A percentile compares a stretch with the other conserved stretches of the same genome.
Evolutionary conservation across 2,888 invertebrate species (phyloP).

Genomic region (Trachelus tabidus): DNA sequence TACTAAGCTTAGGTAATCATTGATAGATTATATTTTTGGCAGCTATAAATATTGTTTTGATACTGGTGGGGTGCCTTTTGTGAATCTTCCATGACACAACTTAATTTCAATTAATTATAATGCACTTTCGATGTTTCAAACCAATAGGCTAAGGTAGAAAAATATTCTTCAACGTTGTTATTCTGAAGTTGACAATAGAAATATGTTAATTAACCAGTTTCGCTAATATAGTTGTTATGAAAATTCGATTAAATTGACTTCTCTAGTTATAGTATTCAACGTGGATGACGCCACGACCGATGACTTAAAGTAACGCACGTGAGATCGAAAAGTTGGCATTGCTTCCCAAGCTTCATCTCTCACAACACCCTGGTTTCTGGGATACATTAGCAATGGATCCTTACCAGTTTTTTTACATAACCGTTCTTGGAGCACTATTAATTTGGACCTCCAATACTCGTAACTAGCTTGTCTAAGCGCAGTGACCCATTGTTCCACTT

Average conservation of each 20-base stretch:
- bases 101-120: background rate
- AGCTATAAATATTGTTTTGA: background rate
- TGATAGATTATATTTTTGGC: background rate
- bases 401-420: conserved; percentile 77
- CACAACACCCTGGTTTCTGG: conserved; percentile 70
- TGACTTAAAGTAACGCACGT: conserved; percentile 49
- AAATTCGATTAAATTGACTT: conserved; percentile 54
- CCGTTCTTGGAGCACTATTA: conserved; percentile 75
- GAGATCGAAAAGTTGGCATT: conserved; percentile 55
- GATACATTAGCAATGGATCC: conserved; percentile 73
- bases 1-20: background rate
- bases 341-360: conserved; percentile 58
- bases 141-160: background rate
- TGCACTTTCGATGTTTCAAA: background rate
- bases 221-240: background rate
- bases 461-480: conserved; percentile 78
- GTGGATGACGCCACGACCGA: conserved; percentile 41
- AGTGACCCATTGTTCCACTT: conserved; percentile 79
- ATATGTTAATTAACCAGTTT: background rate
- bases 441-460: conserved; percentile 75
- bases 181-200: background rate
- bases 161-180: background rate
- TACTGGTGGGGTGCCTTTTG: background rate
- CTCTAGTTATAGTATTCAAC: conserved; percentile 43
- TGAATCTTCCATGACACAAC: background rate